phyloP scores from a whole-genome alignment of 2,797 vertebrate genomes.

The Trachurus trachurus region DNA sequence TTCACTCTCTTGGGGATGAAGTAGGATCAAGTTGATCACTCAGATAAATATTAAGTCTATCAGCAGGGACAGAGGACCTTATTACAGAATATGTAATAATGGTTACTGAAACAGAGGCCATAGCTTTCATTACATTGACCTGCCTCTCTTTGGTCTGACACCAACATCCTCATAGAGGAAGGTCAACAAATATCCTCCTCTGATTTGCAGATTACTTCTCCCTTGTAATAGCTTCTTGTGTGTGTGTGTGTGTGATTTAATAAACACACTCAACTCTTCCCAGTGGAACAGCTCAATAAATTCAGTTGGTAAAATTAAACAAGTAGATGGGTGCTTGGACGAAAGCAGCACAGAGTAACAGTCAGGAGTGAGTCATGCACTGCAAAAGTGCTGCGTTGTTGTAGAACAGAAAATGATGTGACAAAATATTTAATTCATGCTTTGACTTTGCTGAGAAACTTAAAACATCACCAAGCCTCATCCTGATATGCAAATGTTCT shows the following conservation, averaged over 20 bases:
- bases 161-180: not conserved
- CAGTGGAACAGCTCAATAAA: not conserved
- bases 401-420: constrained; percentile 14
- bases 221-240: not conserved
- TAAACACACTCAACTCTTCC: not conserved
- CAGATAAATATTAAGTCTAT: constrained; percentile 2
- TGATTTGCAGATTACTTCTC: not conserved
- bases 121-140: not conserved
- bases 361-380: not conserved
- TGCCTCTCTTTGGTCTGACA: not conserved
- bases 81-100: not conserved
- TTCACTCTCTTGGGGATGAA: not conserved
- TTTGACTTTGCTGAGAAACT: constrained; percentile 7
- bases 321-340: not conserved
- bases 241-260: not conserved
- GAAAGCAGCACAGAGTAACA: not conserved
- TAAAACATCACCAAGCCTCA: constrained; percentile 9
- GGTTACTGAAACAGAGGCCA: not conserved
- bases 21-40: constrained; percentile 20
- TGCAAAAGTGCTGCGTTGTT: not conserved
- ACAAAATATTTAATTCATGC: constrained; percentile 42
- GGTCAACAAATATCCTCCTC: not conserved
- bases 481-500: not conserved
- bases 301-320: too few species aligned
- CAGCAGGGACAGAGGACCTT: not conserved